These are phyloP conservation scores for Campylomormyrus numenius DNA, from an alignment of 2,113 vertebrate genomes.

Conservation along the genomic window DNA sequence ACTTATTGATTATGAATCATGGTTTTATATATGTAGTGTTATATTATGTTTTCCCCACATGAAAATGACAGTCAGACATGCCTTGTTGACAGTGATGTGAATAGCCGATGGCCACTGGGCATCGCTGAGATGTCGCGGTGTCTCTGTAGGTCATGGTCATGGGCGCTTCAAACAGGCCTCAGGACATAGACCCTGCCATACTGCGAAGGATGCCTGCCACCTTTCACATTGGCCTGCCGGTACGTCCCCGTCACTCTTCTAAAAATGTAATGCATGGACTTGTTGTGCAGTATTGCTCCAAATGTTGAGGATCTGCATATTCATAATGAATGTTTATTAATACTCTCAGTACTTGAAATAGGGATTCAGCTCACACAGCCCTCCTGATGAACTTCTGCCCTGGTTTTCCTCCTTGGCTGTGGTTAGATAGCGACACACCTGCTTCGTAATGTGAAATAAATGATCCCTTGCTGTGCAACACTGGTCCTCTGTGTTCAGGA, in stretches of 20 bases:
- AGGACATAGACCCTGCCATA: conserved; percentile 68
- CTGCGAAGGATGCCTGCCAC: conserved; percentile 63
- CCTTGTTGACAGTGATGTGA: background rate
- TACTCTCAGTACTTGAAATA: background rate
- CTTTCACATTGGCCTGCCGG: conserved; percentile 63
- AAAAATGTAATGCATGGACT: background rate
- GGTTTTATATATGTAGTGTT: background rate
- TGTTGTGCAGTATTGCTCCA: background rate
- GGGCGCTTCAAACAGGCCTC: conserved; percentile 70
- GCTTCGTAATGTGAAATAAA: background rate
- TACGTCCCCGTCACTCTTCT: conserved; percentile 35
- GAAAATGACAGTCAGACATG: background rate
- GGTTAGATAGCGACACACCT: background rate
- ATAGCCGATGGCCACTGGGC: background rate
- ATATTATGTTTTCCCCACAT: background rate
- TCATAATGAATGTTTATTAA: background rate
- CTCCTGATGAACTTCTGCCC: background rate
- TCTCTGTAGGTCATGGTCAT: conserved; percentile 66
- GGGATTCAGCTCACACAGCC: background rate
- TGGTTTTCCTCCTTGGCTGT: background rate
- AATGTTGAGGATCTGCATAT: background rate
- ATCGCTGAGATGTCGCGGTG: background rate
- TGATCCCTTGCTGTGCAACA: background rate
- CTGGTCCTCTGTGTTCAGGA: background rate
- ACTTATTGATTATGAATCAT: background rate